These are phyloP conservation scores for Nysson spinosus DNA, from an alignment of 2,888 invertebrate genomes.

Conservation along the genomic window DNA sequence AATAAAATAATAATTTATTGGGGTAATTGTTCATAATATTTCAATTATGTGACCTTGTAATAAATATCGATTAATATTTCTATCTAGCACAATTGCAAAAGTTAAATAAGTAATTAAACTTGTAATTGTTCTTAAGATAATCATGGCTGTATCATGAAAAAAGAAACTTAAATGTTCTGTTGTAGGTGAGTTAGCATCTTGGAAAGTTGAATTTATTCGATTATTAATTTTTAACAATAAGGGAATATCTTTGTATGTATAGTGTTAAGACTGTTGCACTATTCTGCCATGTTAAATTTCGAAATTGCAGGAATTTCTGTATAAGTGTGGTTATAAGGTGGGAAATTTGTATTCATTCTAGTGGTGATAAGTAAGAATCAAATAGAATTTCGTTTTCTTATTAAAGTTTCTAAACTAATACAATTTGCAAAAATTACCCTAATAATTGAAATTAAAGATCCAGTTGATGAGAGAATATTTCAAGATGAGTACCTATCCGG, in stretches of 20 bases:
- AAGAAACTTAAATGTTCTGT: slow-evolving; percentile 84
- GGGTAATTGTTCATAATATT: slow-evolving; percentile 83
- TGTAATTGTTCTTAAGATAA: slow-evolving; percentile 82
- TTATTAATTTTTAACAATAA: slow-evolving; percentile 82
- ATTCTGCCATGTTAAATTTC: slow-evolving; percentile 19
- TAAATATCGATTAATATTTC: slow-evolving; percentile 80
- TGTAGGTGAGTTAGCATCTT: slow-evolving; percentile 82
- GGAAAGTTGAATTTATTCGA: slow-evolving; percentile 73
- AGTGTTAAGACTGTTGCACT: slow-evolving; percentile 5
- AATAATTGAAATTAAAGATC: slow-evolving; percentile 72
- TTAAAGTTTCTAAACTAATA: slow-evolving; percentile 82
- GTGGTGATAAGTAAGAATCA: slow-evolving; percentile 77
- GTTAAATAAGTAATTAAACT: slow-evolving; percentile 81
- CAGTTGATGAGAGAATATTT: slow-evolving; percentile 77
- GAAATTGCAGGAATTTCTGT: slow-evolving; percentile 79
- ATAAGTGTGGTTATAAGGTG: slow-evolving; percentile 81
- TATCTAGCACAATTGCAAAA: slow-evolving; percentile 80
- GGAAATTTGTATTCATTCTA: slow-evolving; percentile 82
- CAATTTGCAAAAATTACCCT: slow-evolving; percentile 81
- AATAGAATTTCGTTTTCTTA: slow-evolving; percentile 79
- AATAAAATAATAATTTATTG: slow-evolving; percentile 82
- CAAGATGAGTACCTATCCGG: slow-evolving; percentile 75
- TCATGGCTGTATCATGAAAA: slow-evolving; percentile 82
- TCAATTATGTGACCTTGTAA: slow-evolving; percentile 82
- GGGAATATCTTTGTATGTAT: slow-evolving; percentile 81